Percentiles rank a stretch among this genome's conserved stretches.
Evolutionary conservation across 2,888 invertebrate species (phyloP).

Genomic region (Brachyopa scutellaris): DNA sequence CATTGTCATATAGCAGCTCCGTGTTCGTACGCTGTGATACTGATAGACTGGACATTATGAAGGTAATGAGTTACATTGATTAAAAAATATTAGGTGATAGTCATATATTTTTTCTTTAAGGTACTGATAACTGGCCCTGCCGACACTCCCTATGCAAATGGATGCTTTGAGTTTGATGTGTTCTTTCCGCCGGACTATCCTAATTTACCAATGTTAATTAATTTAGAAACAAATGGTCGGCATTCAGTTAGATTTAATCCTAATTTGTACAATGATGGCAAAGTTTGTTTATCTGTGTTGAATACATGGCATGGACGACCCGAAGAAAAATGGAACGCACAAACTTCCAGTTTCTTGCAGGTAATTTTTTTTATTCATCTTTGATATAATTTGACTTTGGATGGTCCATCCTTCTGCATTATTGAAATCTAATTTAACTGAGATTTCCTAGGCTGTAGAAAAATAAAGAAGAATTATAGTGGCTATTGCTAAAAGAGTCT

Average conservation of each 20-base stretch:
- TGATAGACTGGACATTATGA: slow-evolving; percentile 97
- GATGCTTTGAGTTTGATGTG: slow-evolving; percentile 95
- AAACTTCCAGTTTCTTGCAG: slow-evolving; percentile 96
- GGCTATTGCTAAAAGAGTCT: too few relatives aligned
- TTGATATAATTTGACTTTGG: too few relatives aligned
- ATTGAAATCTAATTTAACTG: too few relatives aligned
- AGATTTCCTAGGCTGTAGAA: too few relatives aligned
- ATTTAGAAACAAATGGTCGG: slow-evolving; percentile 94
- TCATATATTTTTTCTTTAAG: slow-evolving; percentile 80
- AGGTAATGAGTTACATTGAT: slow-evolving; percentile 83
- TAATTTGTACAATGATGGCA: slow-evolving; percentile 96
- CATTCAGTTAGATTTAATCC: slow-evolving; percentile 96
- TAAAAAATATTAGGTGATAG: background rate
- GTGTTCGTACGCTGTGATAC: slow-evolving; percentile 98
- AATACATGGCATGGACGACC: slow-evolving; percentile 98
- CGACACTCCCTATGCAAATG: slow-evolving; percentile 95
- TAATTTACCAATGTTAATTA: slow-evolving; percentile 93
- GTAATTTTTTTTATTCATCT: slow-evolving; percentile 77
- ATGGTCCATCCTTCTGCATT: too few relatives aligned
- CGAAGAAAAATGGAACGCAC: slow-evolving; percentile 98
- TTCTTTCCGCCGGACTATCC: slow-evolving; percentile 93
- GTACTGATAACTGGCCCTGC: slow-evolving; percentile 95
- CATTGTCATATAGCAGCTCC: slow-evolving; percentile 95
- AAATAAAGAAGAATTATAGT: too few relatives aligned
- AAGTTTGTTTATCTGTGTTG: slow-evolving; percentile 96